phyloP scores from a whole-genome alignment of 2,888 invertebrate species.

The Orthosia gracilis region DNA sequence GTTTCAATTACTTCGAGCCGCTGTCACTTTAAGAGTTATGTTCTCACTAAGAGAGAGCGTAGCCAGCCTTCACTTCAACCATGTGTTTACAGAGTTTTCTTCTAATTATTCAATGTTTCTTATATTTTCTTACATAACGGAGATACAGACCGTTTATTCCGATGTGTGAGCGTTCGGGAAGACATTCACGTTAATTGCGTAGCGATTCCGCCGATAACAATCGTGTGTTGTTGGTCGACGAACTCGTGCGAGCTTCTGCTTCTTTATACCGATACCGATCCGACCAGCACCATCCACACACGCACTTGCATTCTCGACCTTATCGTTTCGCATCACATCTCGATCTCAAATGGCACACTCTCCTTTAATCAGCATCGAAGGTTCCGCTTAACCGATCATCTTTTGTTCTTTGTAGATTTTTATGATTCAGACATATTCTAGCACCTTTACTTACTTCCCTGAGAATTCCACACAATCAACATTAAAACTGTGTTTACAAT shows the following conservation, averaged over 20 bases:
- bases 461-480: constrained; percentile 71
- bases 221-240: constrained; percentile 79
- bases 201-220: constrained; percentile 82
- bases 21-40: constrained; percentile 40
- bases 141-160: constrained; percentile 47
- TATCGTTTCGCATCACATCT: constrained; percentile 66
- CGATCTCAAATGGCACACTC: constrained; percentile 40
- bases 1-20: constrained; percentile 32
- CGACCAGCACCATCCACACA: constrained; percentile 45
- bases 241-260: constrained; percentile 83
- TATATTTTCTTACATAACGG: constrained; percentile 64
- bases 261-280: constrained; percentile 73
- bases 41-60: constrained; percentile 60
- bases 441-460: constrained; percentile 75
- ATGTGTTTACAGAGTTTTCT: constrained; percentile 46
- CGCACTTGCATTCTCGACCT: constrained; percentile 67
- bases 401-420: constrained; percentile 65
- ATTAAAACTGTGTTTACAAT: constrained; percentile 61
- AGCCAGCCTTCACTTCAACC: constrained; percentile 36
- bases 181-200: constrained; percentile 82
- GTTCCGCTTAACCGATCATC: constrained; percentile 60
- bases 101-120: constrained; percentile 59
- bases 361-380: constrained; percentile 35
- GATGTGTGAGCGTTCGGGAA: constrained; percentile 72
- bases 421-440: constrained; percentile 52